phyloP scores from a whole-genome alignment of 2,888 invertebrate species.

The Ormyrus rosae region DNA sequence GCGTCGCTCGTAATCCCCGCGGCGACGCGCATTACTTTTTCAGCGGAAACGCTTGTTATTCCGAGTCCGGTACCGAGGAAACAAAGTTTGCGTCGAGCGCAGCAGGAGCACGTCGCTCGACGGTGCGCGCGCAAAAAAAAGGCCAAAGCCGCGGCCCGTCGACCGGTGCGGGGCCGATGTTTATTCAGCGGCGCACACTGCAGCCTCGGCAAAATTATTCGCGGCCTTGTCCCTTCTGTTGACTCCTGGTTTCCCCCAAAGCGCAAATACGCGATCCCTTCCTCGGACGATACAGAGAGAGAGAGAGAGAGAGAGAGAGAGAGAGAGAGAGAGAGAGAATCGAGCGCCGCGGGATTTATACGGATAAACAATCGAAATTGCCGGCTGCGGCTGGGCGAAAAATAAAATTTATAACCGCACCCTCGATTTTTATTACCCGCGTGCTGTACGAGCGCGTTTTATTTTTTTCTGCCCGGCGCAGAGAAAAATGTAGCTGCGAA shows the following conservation, averaged over 20 bases:
- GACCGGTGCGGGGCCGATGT: slow-evolving; percentile 9
- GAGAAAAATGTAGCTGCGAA: not conserved
- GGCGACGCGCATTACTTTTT: no score
- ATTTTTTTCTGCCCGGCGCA: not conserved
- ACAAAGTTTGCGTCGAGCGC: not conserved
- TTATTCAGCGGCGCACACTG: slow-evolving; percentile 26
- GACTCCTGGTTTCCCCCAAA: not conserved
- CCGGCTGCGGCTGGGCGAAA: not conserved
- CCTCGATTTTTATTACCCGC: slow-evolving; percentile 17
- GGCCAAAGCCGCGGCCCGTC: not conserved
- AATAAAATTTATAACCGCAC: slow-evolving; percentile 17
- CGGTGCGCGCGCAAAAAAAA: not conserved
- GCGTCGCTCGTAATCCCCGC: no score
- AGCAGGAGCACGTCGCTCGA: not conserved
- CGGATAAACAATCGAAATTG: slow-evolving; percentile 27
- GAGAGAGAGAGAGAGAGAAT: slow-evolving; percentile 1
- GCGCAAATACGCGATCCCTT: not conserved
- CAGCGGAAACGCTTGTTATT: no score
- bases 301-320: not conserved
- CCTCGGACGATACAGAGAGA: not conserved
- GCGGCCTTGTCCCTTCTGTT: slow-evolving; percentile 17
- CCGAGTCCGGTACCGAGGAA: not conserved
- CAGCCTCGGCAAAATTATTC: slow-evolving; percentile 23
- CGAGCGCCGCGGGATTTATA: slow-evolving; percentile 15
- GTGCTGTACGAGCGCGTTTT: not conserved